Conservation (phyloP, 2,888 invertebrate species). For the Lasioglossum malachurum region DNA sequence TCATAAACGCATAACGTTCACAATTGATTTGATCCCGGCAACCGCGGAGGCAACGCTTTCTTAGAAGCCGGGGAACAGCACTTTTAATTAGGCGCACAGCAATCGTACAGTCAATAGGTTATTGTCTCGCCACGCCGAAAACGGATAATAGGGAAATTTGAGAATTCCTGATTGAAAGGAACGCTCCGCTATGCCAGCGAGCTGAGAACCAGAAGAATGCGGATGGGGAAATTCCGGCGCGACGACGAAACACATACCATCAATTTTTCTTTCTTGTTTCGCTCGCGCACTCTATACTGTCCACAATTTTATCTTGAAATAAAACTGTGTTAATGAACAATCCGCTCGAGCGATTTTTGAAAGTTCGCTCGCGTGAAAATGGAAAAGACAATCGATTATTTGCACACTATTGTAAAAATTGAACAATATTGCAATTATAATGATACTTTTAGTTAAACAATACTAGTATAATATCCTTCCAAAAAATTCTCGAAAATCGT, state of each 20-base stretch:
- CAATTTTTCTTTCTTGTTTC: background rate
- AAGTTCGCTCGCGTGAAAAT: background rate
- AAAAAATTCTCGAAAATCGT: background rate
- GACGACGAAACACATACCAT: background rate
- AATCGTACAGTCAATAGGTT: background rate
- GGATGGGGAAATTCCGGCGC: background rate
- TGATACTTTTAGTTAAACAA: background rate
- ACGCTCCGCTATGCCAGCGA: background rate
- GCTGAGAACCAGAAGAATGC: background rate
- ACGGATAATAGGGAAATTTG: slow-evolving; percentile 4
- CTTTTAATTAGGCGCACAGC: background rate
- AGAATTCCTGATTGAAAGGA: slow-evolving; percentile 9
- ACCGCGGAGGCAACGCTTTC: background rate
- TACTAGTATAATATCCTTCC: background rate
- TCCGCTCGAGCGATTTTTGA: background rate
- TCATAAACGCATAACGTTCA: background rate
- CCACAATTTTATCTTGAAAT: background rate
- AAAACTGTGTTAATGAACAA: background rate
- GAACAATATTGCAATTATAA: background rate
- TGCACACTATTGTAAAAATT: background rate
- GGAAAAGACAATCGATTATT: background rate
- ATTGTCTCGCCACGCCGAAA: background rate
- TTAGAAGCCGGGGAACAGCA: background rate
- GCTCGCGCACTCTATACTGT: background rate
- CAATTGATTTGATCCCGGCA: background rate